These are phyloP conservation scores for Numenius phaeopus DNA, from an alignment of 2,797 vertebrate species.

Conservation along the genomic window DNA sequence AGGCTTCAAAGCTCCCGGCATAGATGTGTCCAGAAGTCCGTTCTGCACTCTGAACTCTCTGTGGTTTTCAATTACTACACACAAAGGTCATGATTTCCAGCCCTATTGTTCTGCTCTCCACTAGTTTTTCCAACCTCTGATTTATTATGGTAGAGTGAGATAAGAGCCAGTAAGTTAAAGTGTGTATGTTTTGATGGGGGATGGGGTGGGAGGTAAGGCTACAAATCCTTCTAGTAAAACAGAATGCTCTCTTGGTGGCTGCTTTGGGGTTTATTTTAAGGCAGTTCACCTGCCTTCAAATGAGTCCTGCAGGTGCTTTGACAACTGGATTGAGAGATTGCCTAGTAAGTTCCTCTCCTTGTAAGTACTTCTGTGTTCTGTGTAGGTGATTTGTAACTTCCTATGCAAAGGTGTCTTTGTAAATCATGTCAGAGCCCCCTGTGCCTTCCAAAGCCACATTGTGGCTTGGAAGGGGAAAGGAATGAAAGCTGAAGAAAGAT, in stretches of 20 bases:
- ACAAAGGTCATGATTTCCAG: slow-evolving; percentile 19
- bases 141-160: slow-evolving; percentile 23
- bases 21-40: slow-evolving; percentile 27
- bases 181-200: neutral
- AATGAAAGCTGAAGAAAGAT: neutral
- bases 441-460: neutral
- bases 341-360: neutral
- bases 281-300: slow-evolving; percentile 26
- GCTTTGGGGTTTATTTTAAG: slow-evolving; percentile 38
- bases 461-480: neutral
- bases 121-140: slow-evolving; percentile 19
- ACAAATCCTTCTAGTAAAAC: slow-evolving; percentile 58
- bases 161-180: slow-evolving; percentile 37
- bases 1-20: neutral
- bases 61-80: slow-evolving; percentile 35
- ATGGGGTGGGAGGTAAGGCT: neutral
- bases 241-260: slow-evolving; percentile 37
- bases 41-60: slow-evolving; percentile 6
- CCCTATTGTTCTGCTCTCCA: neutral
- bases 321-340: slow-evolving; percentile 61
- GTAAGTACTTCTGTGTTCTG: neutral
- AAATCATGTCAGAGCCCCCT: neutral
- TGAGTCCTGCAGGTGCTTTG: slow-evolving; percentile 61
- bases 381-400: slow-evolving; percentile 29
- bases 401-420: neutral